Evolutionary conservation across 1,140 invertebrate species (phyloP).

Genomic region (Dryas iulia): DNA sequence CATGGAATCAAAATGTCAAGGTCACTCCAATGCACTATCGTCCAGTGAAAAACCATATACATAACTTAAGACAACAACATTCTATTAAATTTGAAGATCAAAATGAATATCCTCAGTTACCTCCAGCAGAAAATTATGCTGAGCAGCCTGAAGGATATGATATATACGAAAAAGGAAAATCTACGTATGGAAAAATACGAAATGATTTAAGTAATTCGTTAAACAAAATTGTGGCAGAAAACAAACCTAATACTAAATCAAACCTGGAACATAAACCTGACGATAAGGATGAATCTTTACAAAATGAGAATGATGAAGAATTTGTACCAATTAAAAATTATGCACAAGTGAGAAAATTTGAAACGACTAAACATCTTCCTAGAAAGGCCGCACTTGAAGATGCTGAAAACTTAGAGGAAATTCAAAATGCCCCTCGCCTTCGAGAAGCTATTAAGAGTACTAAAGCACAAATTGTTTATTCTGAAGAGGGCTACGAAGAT

Average conservation of each 20-base stretch:
- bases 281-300: not conserved
- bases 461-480: slow-evolving; percentile 87
- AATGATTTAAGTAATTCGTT: slow-evolving; percentile 68
- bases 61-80: slow-evolving; percentile 64
- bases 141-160: slow-evolving; percentile 69
- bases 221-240: slow-evolving; percentile 56
- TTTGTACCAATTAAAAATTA: slow-evolving; percentile 86
- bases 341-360: slow-evolving; percentile 84
- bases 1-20: slow-evolving; percentile 69
- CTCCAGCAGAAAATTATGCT: slow-evolving; percentile 41
- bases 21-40: slow-evolving; percentile 66
- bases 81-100: slow-evolving; percentile 67
- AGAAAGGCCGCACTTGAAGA: slow-evolving; percentile 79
- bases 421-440: slow-evolving; percentile 82
- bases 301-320: slow-evolving; percentile 66
- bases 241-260: slow-evolving; percentile 45
- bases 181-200: slow-evolving; percentile 53
- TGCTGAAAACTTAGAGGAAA: slow-evolving; percentile 82
- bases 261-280: slow-evolving; percentile 51
- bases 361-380: slow-evolving; percentile 83
- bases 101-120: slow-evolving; percentile 73
- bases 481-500: slow-evolving; percentile 90
- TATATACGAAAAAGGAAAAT: slow-evolving; percentile 72
- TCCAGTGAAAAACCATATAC: slow-evolving; percentile 67
- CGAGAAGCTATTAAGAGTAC: slow-evolving; percentile 84